These are phyloP conservation scores for Anisognathus igniventris DNA, from an alignment of 2,797 vertebrate genomes.

Conservation along the genomic window DNA sequence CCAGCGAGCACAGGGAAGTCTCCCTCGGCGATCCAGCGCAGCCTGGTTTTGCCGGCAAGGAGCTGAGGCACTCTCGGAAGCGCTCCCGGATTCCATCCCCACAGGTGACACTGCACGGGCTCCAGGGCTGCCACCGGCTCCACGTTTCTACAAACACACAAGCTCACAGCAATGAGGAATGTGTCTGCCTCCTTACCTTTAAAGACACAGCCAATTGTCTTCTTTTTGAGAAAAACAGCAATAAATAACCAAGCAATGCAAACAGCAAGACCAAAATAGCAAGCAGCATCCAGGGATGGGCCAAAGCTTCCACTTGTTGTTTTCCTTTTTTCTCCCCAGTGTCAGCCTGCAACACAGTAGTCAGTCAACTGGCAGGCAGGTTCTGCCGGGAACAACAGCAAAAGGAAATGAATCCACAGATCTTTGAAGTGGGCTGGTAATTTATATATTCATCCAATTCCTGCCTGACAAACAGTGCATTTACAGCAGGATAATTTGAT, in stretches of 20 bases:
- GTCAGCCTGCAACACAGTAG: background rate
- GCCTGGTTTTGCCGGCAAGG: constrained; percentile 72
- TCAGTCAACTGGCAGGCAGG: background rate
- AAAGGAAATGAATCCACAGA: constrained; percentile 39
- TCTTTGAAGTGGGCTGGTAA: background rate
- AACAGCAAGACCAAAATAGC: background rate
- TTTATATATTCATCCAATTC: constrained; percentile 9
- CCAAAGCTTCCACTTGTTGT: background rate
- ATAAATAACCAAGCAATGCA: background rate
- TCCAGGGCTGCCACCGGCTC: constrained; percentile 93
- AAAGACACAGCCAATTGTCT: background rate
- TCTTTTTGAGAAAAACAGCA: background rate
- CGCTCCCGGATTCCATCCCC: constrained; percentile 90
- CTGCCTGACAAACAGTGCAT: background rate
- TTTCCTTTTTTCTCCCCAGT: background rate
- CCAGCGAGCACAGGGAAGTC: constrained; percentile 89
- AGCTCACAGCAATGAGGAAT: constrained; percentile 5
- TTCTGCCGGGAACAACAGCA: background rate
- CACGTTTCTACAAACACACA: constrained; percentile 82
- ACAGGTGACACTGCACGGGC: constrained; percentile 88
- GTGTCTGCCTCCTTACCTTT: background rate
- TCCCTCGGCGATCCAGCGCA: constrained; percentile 84
- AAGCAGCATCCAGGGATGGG: background rate
- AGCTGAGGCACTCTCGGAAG: constrained; percentile 82
- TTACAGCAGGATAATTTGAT: background rate